Evolutionary conservation across 2,888 invertebrate genomes (phyloP), one percentile per base, ranked within the genome.

Genomic region (Ophion obscuratus): DNA sequence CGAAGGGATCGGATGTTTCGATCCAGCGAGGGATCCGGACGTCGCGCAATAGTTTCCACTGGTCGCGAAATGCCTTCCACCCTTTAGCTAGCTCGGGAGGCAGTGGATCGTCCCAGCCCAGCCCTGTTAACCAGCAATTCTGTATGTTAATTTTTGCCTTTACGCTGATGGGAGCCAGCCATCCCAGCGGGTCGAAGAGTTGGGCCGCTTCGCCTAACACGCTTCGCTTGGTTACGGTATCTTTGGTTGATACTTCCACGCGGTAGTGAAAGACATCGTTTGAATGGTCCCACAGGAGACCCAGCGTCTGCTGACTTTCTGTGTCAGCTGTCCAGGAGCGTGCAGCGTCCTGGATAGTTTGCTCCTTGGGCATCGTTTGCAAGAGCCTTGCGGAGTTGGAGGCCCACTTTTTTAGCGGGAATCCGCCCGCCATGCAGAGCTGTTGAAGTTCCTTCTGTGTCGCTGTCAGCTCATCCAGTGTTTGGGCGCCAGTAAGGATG

Each of bases 401-500:
- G 17, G 57, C 53, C 70, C 53, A 70, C 24, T 70, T 70, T 11
- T 27, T 40, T 17, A 70, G 27, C 4, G 70, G 20, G 14, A 70
- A 53, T 14, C 75, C 70, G 70, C 75, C 75, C 24, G 61, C 71
- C 59, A n/a, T 73, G 61, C 74, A 78, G 24, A 87, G 36, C 9
- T 84, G n/a, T 20, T 59, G 73, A 3, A 84, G 14, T 67, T 87
- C 64, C 2, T 61, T 1, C 17, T 73, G 78, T 6, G 62, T 83
- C 17, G 5, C 24, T 11, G 10, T 70, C 17, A 20, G 27, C 70
- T 57, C 40, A n/a, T 10, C 14, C 67, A 20, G 9, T 67, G 11
- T 68, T 14, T 80, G 80, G 4, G 86, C 66, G 6, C 87, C 86
- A 11, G 82, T 76, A 6, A 84, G 75, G 10, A 84, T 64, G 31